Evolutionary conservation across 2,113 vertebrate species (phyloP), one percentile per base, ranked within the genome.

Genomic region (Rhinopomastus cyanomelas): DNA sequence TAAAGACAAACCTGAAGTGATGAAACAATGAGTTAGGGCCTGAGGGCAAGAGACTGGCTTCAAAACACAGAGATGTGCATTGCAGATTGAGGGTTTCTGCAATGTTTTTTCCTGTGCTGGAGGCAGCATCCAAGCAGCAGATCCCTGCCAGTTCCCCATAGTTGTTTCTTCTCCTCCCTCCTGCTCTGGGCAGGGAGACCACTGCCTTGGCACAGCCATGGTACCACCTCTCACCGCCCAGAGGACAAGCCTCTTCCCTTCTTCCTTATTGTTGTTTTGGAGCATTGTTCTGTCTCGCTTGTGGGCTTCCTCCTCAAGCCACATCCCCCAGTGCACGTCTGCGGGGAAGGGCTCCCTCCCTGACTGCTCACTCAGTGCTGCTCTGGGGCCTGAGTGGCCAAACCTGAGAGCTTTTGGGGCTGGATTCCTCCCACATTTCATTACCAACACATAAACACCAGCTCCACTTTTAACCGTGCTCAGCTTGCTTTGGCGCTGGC

Each of bases 41-140:
- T 17, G 3, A n/a, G 25, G 61, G 59, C 61, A 48, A 59, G 78
- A 60, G 56, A 1, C n/a, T 46, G 85, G 72, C 82, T 88, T 18
- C 88, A 78, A 86, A 93, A 65, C 85, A 44, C 60, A 0, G 11
- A 5, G 51, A 53, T 46, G 67, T 81, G 44, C 81, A 5, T 52
- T 64, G 17, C 84, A 51, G 71, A 53, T 17, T 11, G 74, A 87
- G 57, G 30, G 23, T 78, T 73, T 84, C 84, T 34, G 81, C 17
- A 66, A 90, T 93, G 92, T 69, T 82, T 93, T 94, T 92, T 69
- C 81, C 91, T 78, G 36, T 26, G 5, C 64, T 26, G 44, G 44
- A 49, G 67, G 64, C 85, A 49, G 55, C 4, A 79, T 66, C 94
- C 93, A 87, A 94, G 81, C 0, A 11, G 72, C n/a, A 87, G 79